These are phyloP conservation scores for Rhizoglyphus robini DNA, from an alignment of 1,140 invertebrate genomes.

Conservation along the genomic window DNA sequence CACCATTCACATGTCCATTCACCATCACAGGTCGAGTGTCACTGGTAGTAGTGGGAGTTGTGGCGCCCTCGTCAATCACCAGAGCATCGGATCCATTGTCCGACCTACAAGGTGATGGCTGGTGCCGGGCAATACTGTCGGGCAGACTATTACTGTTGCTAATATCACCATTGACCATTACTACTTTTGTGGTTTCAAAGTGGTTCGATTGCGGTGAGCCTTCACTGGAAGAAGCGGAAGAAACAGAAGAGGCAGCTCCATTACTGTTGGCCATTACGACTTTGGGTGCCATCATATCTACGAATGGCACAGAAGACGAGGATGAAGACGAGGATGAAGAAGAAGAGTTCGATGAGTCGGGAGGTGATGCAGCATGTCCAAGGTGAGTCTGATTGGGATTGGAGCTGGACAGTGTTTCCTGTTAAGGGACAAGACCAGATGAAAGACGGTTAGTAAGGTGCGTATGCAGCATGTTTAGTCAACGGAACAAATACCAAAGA, in stretches of 20 bases:
- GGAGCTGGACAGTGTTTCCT: neutral
- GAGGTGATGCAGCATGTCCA: neutral
- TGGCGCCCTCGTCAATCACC: neutral
- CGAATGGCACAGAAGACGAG: neutral
- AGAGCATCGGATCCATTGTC: neutral
- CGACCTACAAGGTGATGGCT: neutral
- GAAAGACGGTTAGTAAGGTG: neutral
- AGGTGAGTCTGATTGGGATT: neutral
- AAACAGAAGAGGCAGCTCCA: neutral
- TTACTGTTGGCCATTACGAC: neutral
- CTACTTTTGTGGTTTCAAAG: too few species aligned
- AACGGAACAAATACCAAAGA: neutral
- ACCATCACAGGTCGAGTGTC: neutral
- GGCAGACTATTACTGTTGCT: neutral
- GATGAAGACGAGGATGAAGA: conserved; percentile 8
- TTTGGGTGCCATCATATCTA: neutral
- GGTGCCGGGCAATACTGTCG: neutral
- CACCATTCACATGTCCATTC: neutral
- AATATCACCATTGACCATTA: neutral
- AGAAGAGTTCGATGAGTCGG: neutral
- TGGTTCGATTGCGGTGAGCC: too few species aligned
- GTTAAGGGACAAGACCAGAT: neutral
- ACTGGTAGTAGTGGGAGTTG: neutral
- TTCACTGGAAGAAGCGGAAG: neutral
- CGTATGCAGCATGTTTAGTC: neutral